Evolutionary conservation across 2,888 invertebrate species (phyloP).

Genomic region (Herminia tarsipennalis): DNA sequence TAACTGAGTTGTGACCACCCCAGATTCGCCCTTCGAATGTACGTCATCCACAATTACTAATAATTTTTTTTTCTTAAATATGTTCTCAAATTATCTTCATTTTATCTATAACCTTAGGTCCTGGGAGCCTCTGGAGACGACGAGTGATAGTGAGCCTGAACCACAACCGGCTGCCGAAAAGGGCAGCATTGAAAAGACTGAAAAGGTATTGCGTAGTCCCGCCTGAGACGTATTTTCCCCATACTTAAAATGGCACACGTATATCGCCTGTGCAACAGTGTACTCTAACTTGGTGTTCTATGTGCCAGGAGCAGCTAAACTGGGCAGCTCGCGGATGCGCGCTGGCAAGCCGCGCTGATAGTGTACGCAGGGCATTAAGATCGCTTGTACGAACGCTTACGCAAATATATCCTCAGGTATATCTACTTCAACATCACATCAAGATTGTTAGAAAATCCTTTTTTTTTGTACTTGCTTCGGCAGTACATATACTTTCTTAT

Average conservation of each 20-base stretch:
- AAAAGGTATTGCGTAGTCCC: conserved; percentile 76
- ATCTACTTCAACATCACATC: not conserved
- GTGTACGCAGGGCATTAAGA: conserved; percentile 72
- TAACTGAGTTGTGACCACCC: too few species aligned
- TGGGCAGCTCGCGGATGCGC: conserved; percentile 77
- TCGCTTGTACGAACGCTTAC: conserved; percentile 69
- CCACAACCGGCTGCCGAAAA: conserved; percentile 71
- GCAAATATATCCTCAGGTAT: conserved; percentile 67
- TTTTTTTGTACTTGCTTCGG: too few species aligned
- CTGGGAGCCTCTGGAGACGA: conserved; percentile 77
- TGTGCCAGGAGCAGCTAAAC: conserved; percentile 76
- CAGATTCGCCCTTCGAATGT: too few species aligned
- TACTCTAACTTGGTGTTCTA: not conserved
- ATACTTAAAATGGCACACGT: too few species aligned
- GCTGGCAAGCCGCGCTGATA: conserved; percentile 75
- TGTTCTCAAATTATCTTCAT: too few species aligned
- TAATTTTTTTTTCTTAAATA: too few species aligned
- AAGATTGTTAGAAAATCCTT: too few species aligned
- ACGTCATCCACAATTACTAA: too few species aligned
- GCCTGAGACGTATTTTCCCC: too few species aligned
- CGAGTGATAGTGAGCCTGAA: conserved; percentile 78
- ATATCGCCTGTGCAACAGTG: not conserved
- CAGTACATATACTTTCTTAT: too few species aligned
- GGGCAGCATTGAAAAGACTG: conserved; percentile 83
- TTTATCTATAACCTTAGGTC: too few species aligned